phyloP scores from a whole-genome alignment of 1,140 invertebrate genomes.

The Mylabris phalerata region DNA sequence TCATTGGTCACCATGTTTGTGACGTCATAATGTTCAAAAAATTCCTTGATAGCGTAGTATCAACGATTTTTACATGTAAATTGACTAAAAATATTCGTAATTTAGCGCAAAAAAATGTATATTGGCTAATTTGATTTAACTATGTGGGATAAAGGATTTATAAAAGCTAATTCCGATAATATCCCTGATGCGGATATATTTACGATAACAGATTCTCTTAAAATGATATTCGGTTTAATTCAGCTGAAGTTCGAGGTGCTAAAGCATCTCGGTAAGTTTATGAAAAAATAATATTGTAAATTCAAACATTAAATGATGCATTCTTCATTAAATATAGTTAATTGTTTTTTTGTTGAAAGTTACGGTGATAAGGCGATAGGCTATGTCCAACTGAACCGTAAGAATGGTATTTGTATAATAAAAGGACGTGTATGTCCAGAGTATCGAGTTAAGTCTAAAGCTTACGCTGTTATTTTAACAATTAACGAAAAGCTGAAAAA shows the following conservation, averaged over 20 bases:
- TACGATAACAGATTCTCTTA: slow-evolving; percentile 27
- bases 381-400: slow-evolving; percentile 34
- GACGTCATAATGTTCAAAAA: too few species aligned
- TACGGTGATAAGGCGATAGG: slow-evolving; percentile 37
- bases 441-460: slow-evolving; percentile 25
- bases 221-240: slow-evolving; percentile 12
- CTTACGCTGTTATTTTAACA: slow-evolving; percentile 20
- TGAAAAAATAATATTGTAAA: too few species aligned
- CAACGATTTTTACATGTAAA: too few species aligned
- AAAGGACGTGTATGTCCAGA: slow-evolving; percentile 28
- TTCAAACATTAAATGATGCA: too few species aligned
- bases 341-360: slow-evolving; percentile 25
- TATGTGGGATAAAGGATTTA: too few species aligned
- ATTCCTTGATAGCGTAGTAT: too few species aligned
- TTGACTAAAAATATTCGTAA: too few species aligned
- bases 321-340: background rate
- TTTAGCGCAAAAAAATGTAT: too few species aligned
- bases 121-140: background rate
- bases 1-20: too few species aligned
- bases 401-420: slow-evolving; percentile 1
- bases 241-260: slow-evolving; percentile 23
- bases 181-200: slow-evolving; percentile 1
- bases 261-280: slow-evolving; percentile 15
- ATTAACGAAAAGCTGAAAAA: slow-evolving; percentile 19
- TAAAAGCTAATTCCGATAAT: too few species aligned